Base-by-base conservation (phyloP, 2,797 vertebrate genomes). In the Megalops cyprinoides region DNA sequence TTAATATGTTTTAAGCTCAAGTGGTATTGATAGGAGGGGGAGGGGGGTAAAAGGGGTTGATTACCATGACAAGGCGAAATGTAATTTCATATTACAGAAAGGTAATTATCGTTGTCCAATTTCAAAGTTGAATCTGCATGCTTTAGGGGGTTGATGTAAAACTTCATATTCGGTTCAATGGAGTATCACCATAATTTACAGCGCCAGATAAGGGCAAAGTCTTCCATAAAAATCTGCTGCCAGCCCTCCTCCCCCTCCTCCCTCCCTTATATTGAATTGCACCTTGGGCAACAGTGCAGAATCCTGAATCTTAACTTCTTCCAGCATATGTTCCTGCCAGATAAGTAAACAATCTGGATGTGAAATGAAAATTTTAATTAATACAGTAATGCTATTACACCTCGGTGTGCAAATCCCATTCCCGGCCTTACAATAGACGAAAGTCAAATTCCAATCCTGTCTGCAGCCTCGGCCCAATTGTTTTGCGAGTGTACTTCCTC, bases 311-410 rank as follows among this genome's bases (percentile, higher is more conserved):
- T 96, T 93, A 96, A 97, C 97, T 97, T 96, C 96, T 96, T 93
- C 89, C 93, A 93, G 96, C 97, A 97, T 96, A 97, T 99, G 97
- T 98, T 98, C 96, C 95, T 95, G 95, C 94, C 94, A 98, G 98
- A 99, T 99, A 99, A 99, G 97, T 99, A 97, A 98, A 97, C 96
- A 98, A 97, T 98, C 97, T 98, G 96, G 95, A 97, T 96, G 95
- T 96, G 95, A 95, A 97, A 97, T 97, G 94, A 95, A 94, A 92
- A 90, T 96, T 97, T 97, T 97, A 97, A 99, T 99, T 98, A 98
- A 97, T 97, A 95, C 94, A 93, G 95, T 97, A 96, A 95, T 96
- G 95, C 94, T 94, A 94, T 95, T 96, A 95, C 95, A 96, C 94
- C 94, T 96, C 95, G 93, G 92, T 95, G 93, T 95, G 95, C 94